Percentiles rank a stretch among this genome's conserved stretches.
phyloP scores from a whole-genome alignment of 2,113 vertebrate genomes.

The Coptodon rendalli region DNA sequence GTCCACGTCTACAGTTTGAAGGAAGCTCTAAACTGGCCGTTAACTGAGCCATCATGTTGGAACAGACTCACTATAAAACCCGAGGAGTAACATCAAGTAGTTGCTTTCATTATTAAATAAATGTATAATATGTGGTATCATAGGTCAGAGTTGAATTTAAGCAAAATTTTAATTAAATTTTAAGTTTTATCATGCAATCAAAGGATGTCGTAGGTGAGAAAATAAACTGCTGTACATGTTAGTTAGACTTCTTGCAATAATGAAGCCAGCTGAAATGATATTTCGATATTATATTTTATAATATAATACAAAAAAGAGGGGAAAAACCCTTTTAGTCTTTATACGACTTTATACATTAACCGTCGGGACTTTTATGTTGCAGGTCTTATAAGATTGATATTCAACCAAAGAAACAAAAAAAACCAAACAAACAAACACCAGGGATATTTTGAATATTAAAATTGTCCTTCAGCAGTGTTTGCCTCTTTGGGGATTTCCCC shows the following conservation, averaged over 20 bases:
- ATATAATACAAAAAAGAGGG: background rate
- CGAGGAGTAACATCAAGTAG: background rate
- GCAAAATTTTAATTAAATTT: too few relatives aligned
- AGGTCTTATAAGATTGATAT: background rate
- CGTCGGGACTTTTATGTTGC: background rate
- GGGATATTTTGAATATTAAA: background rate
- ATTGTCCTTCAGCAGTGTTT: background rate
- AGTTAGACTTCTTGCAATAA: background rate
- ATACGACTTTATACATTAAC: background rate
- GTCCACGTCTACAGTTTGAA: slow-evolving; percentile 37
- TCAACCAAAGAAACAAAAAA: background rate
- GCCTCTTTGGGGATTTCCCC: background rate
- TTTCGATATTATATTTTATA: background rate
- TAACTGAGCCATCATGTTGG: background rate
- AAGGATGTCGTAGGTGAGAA: background rate
- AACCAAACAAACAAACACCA: background rate
- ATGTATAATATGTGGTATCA: background rate
- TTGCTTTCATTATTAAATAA: background rate
- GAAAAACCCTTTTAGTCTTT: background rate
- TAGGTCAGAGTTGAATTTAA: background rate
- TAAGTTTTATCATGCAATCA: background rate
- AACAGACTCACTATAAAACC: background rate
- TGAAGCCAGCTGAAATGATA: background rate
- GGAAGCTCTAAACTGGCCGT: background rate
- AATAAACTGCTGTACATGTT: background rate